Percentiles rank a stretch among this genome's conserved stretches.
phyloP scores from a whole-genome alignment of 2,888 invertebrate genomes.

The Alsophila aescularia region DNA sequence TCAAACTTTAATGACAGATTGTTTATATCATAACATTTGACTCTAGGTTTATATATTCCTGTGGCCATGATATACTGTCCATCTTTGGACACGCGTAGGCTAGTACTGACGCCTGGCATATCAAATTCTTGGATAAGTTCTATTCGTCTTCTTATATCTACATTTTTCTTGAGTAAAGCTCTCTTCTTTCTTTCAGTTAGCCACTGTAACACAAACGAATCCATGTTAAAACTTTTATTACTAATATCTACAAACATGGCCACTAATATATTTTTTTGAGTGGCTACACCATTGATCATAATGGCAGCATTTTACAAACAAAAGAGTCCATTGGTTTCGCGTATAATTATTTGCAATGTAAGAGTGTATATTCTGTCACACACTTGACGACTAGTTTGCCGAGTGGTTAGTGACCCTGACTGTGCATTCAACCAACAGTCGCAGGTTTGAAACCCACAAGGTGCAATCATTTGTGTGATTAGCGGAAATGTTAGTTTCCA shows the following conservation, averaged over 20 bases:
- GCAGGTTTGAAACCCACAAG: too few species aligned
- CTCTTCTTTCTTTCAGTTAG: conserved; percentile 92
- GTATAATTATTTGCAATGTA: too few species aligned
- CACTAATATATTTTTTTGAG: too few species aligned
- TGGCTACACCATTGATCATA: too few species aligned
- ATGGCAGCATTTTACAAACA: too few species aligned
- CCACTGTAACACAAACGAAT: conserved; percentile 87
- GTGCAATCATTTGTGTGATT: too few species aligned
- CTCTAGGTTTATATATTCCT: conserved; percentile 97
- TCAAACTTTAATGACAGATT: conserved; percentile 99
- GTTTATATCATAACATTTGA: conserved; percentile 98
- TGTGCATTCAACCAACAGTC: too few species aligned
- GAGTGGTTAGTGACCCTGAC: too few species aligned
- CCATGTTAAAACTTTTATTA: background rate
- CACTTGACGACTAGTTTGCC: too few species aligned
- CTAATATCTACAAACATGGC: background rate
- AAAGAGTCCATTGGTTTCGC: too few species aligned
- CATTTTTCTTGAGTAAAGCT: conserved; percentile 93
- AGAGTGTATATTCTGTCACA: too few species aligned
- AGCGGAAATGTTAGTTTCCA: too few species aligned
- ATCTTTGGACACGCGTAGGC: conserved; percentile 93
- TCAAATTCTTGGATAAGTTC: conserved; percentile 99
- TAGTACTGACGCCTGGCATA: conserved; percentile 97
- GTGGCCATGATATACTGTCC: conserved; percentile 96
- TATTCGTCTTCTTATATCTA: conserved; percentile 94